Percentiles rank a stretch among this genome's conserved stretches.
These are phyloP conservation scores for Andrena minutula DNA, from an alignment of 2,888 invertebrate genomes.

Conservation along the genomic window DNA sequence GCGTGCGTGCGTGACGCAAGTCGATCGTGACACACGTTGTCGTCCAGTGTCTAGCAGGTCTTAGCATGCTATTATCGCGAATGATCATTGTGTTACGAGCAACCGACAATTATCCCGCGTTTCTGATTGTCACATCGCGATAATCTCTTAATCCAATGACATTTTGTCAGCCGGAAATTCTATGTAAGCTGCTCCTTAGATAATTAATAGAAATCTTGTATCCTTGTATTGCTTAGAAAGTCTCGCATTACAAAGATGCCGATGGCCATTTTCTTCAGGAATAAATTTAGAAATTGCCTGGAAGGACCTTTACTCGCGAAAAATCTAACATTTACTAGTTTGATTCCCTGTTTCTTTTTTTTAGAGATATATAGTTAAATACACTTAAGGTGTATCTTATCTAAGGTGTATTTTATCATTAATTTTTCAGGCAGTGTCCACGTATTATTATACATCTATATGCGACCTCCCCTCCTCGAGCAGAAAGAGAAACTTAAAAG, in stretches of 20 bases:
- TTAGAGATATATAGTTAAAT: neutral
- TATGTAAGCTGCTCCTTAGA: slow-evolving; percentile 12
- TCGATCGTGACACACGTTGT: slow-evolving; percentile 58
- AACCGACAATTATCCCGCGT: slow-evolving; percentile 60
- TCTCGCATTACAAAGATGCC: too few relatives aligned
- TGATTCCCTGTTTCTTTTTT: neutral
- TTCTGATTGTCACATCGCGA: slow-evolving; percentile 44
- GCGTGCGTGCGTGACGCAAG: slow-evolving; percentile 60
- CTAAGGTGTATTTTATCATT: too few relatives aligned
- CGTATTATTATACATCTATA: neutral
- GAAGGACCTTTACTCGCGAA: too few relatives aligned
- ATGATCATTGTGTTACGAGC: slow-evolving; percentile 64
- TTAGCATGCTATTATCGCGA: slow-evolving; percentile 58
- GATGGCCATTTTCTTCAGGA: too few relatives aligned
- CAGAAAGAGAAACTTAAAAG: slow-evolving; percentile 41
- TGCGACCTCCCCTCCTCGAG: neutral
- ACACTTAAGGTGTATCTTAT: too few relatives aligned
- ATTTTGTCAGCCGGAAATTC: slow-evolving; percentile 46
- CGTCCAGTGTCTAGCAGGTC: slow-evolving; percentile 63
- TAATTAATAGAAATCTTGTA: slow-evolving; percentile 16
- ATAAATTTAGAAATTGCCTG: too few relatives aligned
- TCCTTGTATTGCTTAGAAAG: neutral
- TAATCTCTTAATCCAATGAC: slow-evolving; percentile 65
- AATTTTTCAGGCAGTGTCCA: too few relatives aligned
- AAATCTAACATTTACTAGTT: too few relatives aligned